Evolutionary conservation across 2,888 invertebrate species (phyloP).

Genomic region (Trissolcus brochymenae): DNA sequence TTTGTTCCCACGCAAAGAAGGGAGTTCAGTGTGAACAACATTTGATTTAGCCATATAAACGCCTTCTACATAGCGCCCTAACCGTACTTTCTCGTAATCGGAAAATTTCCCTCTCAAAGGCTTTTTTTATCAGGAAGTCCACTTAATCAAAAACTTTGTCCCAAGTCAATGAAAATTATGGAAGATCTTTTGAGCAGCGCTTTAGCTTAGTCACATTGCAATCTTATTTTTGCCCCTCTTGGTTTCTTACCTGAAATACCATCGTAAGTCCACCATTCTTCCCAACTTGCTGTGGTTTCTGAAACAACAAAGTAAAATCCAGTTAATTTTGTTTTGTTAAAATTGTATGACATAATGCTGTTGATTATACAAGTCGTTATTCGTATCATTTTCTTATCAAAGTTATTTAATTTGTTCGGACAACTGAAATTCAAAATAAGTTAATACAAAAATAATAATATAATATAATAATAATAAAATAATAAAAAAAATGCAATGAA

Average conservation of each 20-base stretch:
- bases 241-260: slow-evolving; percentile 85
- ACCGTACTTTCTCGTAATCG: slow-evolving; percentile 35
- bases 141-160: slow-evolving; percentile 49
- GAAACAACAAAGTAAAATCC: slow-evolving; percentile 71
- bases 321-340: neutral
- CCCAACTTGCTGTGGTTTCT: slow-evolving; percentile 88
- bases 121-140: slow-evolving; percentile 25
- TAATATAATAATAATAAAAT: too few relatives aligned
- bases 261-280: slow-evolving; percentile 93
- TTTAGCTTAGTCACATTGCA: slow-evolving; percentile 27
- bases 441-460: too few relatives aligned
- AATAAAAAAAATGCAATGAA: too few relatives aligned
- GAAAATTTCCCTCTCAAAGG: slow-evolving; percentile 29
- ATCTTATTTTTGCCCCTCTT: slow-evolving; percentile 17
- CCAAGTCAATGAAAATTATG: slow-evolving; percentile 31
- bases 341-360: neutral
- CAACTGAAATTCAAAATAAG: too few relatives aligned
- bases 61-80: slow-evolving; percentile 35
- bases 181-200: slow-evolving; percentile 10
- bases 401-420: too few relatives aligned
- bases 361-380: too few relatives aligned
- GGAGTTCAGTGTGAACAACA: slow-evolving; percentile 53
- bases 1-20: slow-evolving; percentile 50
- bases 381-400: too few relatives aligned
- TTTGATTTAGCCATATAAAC: slow-evolving; percentile 55